Conservation (phyloP, 1,140 invertebrate genomes). For the Elymnias hypermnestra region DNA sequence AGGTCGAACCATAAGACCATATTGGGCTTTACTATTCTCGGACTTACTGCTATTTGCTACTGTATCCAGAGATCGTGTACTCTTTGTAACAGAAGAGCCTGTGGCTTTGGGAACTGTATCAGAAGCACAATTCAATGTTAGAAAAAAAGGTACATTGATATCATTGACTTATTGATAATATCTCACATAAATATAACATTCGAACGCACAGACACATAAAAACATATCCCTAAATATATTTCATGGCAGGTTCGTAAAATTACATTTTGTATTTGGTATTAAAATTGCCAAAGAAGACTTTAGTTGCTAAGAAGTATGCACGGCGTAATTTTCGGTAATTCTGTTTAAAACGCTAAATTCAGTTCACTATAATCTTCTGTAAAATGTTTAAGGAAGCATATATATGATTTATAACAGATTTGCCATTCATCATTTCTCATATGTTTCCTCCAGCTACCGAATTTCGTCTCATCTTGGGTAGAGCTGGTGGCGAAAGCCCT, state of each 20-base stretch:
- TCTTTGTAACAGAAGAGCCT: conserved; percentile 91
- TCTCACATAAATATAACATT: too few species aligned
- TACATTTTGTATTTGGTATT: too few species aligned
- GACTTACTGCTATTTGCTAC: conserved; percentile 90
- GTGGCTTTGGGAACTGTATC: conserved; percentile 85
- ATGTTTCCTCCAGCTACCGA: conserved; percentile 79
- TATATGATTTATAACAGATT: background rate
- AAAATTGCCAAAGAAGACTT: too few species aligned
- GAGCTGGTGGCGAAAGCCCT: conserved; percentile 80
- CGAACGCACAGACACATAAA: too few species aligned
- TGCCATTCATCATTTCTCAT: background rate
- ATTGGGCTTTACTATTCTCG: conserved; percentile 89
- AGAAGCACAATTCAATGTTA: conserved; percentile 88
- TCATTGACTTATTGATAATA: too few species aligned
- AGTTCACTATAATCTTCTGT: too few species aligned
- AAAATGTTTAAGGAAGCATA: too few species aligned
- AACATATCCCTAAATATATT: too few species aligned
- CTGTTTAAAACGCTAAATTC: too few species aligned
- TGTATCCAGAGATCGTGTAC: conserved; percentile 87
- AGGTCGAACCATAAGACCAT: conserved; percentile 86
- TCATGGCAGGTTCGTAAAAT: too few species aligned
- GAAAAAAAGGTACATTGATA: conserved; percentile 82
- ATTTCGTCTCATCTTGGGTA: conserved; percentile 81
- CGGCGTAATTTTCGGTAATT: too few species aligned
- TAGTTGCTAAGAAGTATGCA: too few species aligned